A percentile compares a stretch with the other conserved stretches of the same genome.
phyloP scores from a whole-genome alignment of 2,888 invertebrate genomes.

The Polyploca ridens region DNA sequence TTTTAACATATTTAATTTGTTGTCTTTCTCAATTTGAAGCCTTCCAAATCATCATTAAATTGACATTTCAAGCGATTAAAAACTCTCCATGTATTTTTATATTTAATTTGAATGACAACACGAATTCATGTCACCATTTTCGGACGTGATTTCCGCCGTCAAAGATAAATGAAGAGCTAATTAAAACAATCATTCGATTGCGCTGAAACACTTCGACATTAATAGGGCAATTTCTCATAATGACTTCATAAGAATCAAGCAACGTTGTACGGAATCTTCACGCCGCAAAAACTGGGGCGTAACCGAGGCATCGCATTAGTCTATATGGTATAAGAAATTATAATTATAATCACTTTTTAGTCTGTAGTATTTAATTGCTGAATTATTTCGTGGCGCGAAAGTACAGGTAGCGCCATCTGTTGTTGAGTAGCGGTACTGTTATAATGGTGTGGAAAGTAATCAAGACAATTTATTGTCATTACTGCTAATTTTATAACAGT shows the following conservation, averaged over 20 bases:
- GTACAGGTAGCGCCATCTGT: slow-evolving; percentile 62
- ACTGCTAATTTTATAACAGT: too few relatives aligned
- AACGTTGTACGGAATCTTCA: not conserved
- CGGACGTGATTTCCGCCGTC: not conserved
- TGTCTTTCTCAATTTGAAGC: too few relatives aligned
- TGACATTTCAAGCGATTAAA: too few relatives aligned
- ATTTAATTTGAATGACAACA: not conserved
- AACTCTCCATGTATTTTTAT: not conserved
- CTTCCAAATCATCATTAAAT: too few relatives aligned
- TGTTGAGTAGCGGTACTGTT: slow-evolving; percentile 55
- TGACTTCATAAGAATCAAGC: not conserved
- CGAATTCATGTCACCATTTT: not conserved
- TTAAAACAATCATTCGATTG: not conserved
- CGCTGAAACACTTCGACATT: slow-evolving; percentile 1
- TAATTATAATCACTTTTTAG: not conserved
- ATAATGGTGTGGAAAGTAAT: not conserved
- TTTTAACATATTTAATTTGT: too few relatives aligned
- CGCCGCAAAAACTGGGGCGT: not conserved
- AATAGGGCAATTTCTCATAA: slow-evolving; percentile 9
- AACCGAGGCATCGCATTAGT: not conserved
- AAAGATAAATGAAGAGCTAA: not conserved
- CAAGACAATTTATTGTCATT: too few relatives aligned
- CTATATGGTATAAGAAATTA: not conserved
- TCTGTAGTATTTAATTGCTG: not conserved
- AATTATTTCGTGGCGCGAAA: not conserved